Evolutionary conservation across 1,140 invertebrate species (phyloP).

Genomic region (Macrocentrus cingulum): DNA sequence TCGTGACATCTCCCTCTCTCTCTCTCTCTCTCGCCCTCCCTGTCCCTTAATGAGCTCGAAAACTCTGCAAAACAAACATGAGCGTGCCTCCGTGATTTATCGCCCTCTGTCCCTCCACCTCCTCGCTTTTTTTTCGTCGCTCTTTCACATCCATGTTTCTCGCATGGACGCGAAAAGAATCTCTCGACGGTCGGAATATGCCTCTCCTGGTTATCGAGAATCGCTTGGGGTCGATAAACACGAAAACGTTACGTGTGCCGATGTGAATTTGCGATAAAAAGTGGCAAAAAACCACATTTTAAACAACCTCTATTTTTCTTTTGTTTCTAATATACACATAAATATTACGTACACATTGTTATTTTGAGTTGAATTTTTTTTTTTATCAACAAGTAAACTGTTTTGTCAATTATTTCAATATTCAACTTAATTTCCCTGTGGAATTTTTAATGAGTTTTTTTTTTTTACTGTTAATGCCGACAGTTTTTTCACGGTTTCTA

Average conservation of each 20-base stretch:
- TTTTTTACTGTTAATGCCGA: too few relatives aligned
- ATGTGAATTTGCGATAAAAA: constrained; percentile 3
- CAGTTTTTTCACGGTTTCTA: too few relatives aligned
- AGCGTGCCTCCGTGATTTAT: constrained; percentile 28
- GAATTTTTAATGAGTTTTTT: too few relatives aligned
- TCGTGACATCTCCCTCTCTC: constrained; percentile 14
- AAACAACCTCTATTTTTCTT: too few relatives aligned
- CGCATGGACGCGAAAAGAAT: constrained; percentile 1
- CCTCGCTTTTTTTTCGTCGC: constrained; percentile 5
- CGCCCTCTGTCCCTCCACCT: constrained; percentile 3
- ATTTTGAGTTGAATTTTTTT: too few relatives aligned
- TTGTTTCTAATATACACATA: too few relatives aligned
- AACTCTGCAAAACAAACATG: constrained; percentile 31
- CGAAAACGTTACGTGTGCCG: constrained; percentile 6
- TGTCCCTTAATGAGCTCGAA: constrained; percentile 28
- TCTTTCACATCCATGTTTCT: constrained; percentile 6
- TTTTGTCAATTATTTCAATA: too few relatives aligned
- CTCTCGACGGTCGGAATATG: constrained; percentile 4
- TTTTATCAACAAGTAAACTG: too few relatives aligned
- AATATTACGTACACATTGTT: too few relatives aligned
- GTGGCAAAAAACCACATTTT: background rate
- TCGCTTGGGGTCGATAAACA: constrained; percentile 23
- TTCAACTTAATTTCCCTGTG: too few relatives aligned
- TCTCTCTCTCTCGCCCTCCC: constrained; percentile 14
- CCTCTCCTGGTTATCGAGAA: constrained; percentile 24